Conservation (phyloP, 2,888 invertebrate genomes). For the Ptychoptera albimana region DNA sequence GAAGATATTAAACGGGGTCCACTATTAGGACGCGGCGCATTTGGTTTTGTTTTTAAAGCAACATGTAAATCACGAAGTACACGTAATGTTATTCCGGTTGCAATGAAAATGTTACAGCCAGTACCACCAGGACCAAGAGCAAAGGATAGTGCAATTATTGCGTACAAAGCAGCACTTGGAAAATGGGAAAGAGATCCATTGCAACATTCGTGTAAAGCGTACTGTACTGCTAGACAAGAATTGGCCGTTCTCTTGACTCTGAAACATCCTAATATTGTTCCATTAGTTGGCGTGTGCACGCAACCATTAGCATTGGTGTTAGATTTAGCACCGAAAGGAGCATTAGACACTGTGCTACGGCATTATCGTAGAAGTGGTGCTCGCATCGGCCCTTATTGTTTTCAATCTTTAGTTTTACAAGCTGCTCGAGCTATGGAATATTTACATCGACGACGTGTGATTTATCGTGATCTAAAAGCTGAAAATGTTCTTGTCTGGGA, state of each 20-base stretch:
- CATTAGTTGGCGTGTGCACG: constrained; percentile 77
- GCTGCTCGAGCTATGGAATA: constrained; percentile 90
- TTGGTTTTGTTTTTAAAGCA: constrained; percentile 90
- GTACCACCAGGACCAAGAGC: constrained; percentile 56
- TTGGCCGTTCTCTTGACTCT: constrained; percentile 72
- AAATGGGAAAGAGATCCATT: constrained; percentile 90
- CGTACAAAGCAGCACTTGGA: constrained; percentile 49
- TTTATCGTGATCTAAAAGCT: constrained; percentile 67
- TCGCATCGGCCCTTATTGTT: constrained; percentile 59
- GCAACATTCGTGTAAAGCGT: constrained; percentile 88
- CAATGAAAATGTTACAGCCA: constrained; percentile 92
- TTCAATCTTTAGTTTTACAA: constrained; percentile 77
- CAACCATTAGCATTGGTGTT: constrained; percentile 79
- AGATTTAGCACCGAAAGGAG: constrained; percentile 83
- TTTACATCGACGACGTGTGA: constrained; percentile 80
- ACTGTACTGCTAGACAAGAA: constrained; percentile 91
- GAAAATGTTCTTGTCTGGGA: constrained; percentile 99
- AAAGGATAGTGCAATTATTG: constrained; percentile 30
- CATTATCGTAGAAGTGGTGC: constrained; percentile 74
- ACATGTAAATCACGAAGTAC: constrained; percentile 44
- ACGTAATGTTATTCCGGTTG: constrained; percentile 50
- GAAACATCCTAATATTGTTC: constrained; percentile 82
- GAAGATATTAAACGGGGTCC: constrained; percentile 63
- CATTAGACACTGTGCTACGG: constrained; percentile 69
- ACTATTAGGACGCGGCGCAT: constrained; percentile 87